Conservation (phyloP, 2,888 invertebrate genomes). For the Oscheius onirici region DNA sequence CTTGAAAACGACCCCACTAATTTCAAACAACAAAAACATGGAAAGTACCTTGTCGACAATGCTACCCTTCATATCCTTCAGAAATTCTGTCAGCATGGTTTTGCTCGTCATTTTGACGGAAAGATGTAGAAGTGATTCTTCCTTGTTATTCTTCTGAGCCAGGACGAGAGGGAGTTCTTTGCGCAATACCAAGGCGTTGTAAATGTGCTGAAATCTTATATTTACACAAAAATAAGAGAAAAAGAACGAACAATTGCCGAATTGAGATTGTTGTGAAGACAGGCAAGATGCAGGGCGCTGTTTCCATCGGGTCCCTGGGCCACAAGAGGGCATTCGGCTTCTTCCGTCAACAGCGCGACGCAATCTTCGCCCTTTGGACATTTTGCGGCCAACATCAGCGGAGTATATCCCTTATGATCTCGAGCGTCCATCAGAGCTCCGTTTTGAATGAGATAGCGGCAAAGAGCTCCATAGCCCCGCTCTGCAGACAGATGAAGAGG, state of each 20-base stretch:
- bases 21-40: too few species aligned
- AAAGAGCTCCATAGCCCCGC: conserved; percentile 97
- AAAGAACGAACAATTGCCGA: conserved; percentile 6
- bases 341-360: conserved; percentile 5
- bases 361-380: not conserved
- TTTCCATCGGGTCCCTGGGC: conserved; percentile 30
- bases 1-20: too few species aligned
- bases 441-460: conserved; percentile 72
- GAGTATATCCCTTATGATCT: conserved; percentile 26
- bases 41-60: not conserved
- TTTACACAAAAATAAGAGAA: not conserved
- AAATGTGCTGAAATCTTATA: not conserved
- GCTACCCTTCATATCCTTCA: not conserved
- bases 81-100: not conserved
- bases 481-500: conserved; percentile 95
- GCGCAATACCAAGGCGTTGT: not conserved
- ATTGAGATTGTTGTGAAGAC: conserved; percentile 24
- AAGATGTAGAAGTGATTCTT: conserved; percentile 9
- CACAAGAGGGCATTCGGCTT: conserved; percentile 6
- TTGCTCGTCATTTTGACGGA: not conserved
- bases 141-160: not conserved
- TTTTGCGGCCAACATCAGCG: conserved; percentile 35
- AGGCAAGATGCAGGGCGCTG: conserved; percentile 35
- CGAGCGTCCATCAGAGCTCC: conserved; percentile 28
- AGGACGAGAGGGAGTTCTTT: not conserved